phyloP scores from a whole-genome alignment of 2,797 vertebrate genomes.

The Rhynchonycteris naso region DNA sequence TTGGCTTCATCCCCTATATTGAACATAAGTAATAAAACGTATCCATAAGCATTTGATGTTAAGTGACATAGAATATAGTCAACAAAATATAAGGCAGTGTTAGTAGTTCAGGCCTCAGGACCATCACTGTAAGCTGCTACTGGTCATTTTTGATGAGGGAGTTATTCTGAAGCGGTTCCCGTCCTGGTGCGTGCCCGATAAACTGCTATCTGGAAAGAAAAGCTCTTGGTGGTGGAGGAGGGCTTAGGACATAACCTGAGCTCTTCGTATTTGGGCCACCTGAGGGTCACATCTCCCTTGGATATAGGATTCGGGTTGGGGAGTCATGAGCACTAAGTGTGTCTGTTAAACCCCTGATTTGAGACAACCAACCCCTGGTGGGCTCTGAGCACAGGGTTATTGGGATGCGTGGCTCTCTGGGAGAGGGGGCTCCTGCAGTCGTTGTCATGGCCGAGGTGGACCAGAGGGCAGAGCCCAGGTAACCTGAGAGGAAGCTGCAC shows the following conservation, averaged over 20 bases:
- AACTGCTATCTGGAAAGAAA: neutral
- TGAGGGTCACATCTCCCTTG: neutral
- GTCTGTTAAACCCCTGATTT: neutral
- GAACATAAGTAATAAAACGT: neutral
- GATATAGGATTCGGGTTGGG: neutral
- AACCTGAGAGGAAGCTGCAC: neutral
- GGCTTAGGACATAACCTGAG: neutral
- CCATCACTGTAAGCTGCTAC: neutral
- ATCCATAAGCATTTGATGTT: neutral
- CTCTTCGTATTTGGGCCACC: neutral
- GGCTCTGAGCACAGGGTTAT: neutral
- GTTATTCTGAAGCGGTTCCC: neutral
- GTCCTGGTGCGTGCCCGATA: accelerated
- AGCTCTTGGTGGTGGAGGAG: neutral
- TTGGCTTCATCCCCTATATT: neutral
- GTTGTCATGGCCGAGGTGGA: neutral
- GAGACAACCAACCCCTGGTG: neutral
- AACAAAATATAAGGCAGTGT: neutral
- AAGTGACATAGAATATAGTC: neutral
- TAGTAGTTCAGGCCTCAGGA: neutral
- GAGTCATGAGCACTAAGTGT: neutral
- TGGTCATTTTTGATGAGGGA: neutral
- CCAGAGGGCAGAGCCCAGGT: neutral
- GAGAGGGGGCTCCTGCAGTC: neutral
- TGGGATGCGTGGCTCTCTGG: neutral